phyloP scores from a whole-genome alignment of 2,797 vertebrate species.

The Eulemur albifrons region DNA sequence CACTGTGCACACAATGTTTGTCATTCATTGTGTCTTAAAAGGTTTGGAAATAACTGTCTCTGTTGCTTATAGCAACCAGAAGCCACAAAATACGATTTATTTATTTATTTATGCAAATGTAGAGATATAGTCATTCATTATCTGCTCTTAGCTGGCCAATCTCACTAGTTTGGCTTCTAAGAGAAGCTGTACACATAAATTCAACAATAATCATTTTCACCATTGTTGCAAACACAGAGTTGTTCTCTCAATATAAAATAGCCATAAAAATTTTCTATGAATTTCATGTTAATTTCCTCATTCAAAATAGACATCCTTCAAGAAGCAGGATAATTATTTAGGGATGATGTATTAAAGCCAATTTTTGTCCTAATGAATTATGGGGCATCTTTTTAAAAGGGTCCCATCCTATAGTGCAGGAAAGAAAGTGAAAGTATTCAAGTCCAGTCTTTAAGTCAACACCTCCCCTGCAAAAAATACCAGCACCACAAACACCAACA shows the following conservation, averaged over 20 bases:
- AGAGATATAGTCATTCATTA: not conserved
- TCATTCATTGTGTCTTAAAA: conserved; percentile 64
- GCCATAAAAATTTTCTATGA: conserved; percentile 42
- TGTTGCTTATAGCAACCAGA: conserved; percentile 62
- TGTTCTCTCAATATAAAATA: not conserved
- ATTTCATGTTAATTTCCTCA: conserved; percentile 69
- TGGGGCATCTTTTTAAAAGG: not conserved
- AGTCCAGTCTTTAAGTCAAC: not conserved
- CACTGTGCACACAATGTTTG: conserved; percentile 71
- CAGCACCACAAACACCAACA: not conserved
- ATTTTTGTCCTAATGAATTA: not conserved
- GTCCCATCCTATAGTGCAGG: not conserved
- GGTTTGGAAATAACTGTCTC: conserved; percentile 74
- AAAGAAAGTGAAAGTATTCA: not conserved
- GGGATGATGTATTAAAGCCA: not conserved
- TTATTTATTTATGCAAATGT: not conserved
- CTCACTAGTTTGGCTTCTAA: conserved; percentile 43
- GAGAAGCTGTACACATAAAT: conserved; percentile 43
- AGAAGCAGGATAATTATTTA: conserved; percentile 20
- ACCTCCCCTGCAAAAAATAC: no score
- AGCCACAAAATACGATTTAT: conserved; percentile 38
- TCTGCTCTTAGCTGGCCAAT: conserved; percentile 28
- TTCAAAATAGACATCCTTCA: conserved; percentile 44
- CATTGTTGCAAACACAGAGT: conserved; percentile 39
- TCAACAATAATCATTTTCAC: conserved; percentile 49